Conservation (phyloP, 1,140 invertebrate species). For the Drosophila parvula region DNA sequence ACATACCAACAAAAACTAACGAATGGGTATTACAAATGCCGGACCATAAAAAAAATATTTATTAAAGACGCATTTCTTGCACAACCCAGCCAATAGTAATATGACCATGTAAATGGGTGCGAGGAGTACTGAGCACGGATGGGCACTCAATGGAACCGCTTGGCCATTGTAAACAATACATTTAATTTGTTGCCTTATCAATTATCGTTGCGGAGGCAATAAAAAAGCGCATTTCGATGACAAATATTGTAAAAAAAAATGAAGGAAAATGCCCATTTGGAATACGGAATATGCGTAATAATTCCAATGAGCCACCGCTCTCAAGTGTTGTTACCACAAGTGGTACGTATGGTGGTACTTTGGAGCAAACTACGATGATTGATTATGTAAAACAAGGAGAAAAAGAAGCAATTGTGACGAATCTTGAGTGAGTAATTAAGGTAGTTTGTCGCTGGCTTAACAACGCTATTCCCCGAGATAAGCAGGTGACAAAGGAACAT, state of each 20-base stretch:
- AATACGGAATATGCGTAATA: slow-evolving; percentile 49
- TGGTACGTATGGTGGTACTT: slow-evolving; percentile 31
- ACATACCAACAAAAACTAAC: slow-evolving; percentile 13
- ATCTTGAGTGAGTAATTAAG: slow-evolving; percentile 40
- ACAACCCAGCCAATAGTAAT: slow-evolving; percentile 42
- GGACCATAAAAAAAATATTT: slow-evolving; percentile 58
- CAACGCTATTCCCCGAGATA: slow-evolving; percentile 9
- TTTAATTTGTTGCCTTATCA: slow-evolving; percentile 71
- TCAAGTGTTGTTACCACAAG: slow-evolving; percentile 35
- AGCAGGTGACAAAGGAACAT: slow-evolving; percentile 9
- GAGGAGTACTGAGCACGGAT: slow-evolving; percentile 19
- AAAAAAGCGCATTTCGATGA: slow-evolving; percentile 43
- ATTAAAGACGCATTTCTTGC: slow-evolving; percentile 75
- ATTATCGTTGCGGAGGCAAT: slow-evolving; percentile 37
- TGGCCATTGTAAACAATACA: slow-evolving; percentile 59
- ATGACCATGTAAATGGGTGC: slow-evolving; percentile 40
- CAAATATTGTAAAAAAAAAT: slow-evolving; percentile 24
- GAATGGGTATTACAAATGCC: slow-evolving; percentile 36
- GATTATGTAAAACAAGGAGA: slow-evolving; percentile 49
- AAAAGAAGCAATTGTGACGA: background rate
- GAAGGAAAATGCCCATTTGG: background rate
- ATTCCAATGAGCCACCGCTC: slow-evolving; percentile 27
- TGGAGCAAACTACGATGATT: slow-evolving; percentile 19
- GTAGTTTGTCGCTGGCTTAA: background rate
- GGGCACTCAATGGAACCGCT: slow-evolving; percentile 53